Conservation (phyloP, 2,797 vertebrate species). For the Coluber constrictor region DNA sequence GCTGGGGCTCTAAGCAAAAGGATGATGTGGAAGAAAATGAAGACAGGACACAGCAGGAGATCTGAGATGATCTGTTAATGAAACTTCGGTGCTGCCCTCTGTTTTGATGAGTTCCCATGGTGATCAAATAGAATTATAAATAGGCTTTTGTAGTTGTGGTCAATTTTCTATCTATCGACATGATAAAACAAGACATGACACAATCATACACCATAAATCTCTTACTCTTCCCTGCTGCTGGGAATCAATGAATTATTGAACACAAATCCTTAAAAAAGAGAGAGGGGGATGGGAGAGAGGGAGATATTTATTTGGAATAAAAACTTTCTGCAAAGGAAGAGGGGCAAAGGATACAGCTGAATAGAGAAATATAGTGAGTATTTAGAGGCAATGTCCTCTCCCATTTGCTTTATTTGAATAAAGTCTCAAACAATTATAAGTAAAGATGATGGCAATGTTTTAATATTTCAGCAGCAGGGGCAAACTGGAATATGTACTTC, state of each 20-base stretch:
- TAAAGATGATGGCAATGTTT: neutral
- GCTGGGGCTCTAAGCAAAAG: conserved; percentile 75
- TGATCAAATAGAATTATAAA: conserved; percentile 90
- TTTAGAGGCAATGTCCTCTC: conserved; percentile 27
- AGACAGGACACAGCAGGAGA: conserved; percentile 84
- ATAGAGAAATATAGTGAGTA: conserved; percentile 45
- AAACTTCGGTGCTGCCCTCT: conserved; percentile 80
- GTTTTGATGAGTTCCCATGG: conserved; percentile 87
- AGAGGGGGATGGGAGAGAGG: conserved; percentile 66
- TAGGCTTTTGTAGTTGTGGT: conserved; percentile 87
- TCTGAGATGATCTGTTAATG: conserved; percentile 85
- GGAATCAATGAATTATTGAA: conserved; percentile 87
- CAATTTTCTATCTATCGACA: conserved; percentile 87
- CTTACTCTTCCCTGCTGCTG: conserved; percentile 83
- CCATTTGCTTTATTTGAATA: conserved; percentile 55
- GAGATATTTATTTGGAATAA: conserved; percentile 75
- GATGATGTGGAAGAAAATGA: conserved; percentile 82
- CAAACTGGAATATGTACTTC: neutral
- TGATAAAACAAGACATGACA: conserved; percentile 89
- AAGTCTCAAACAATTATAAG: neutral
- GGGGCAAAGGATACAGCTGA: conserved; percentile 43
- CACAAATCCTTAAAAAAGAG: conserved; percentile 79
- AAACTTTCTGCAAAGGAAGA: conserved; percentile 72
- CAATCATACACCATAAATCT: conserved; percentile 87
- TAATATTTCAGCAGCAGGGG: conserved; percentile 9